Evolutionary conservation across 2,888 invertebrate species (phyloP), one percentile per base, ranked within the genome.

Genomic region (Prenolepis imparis): DNA sequence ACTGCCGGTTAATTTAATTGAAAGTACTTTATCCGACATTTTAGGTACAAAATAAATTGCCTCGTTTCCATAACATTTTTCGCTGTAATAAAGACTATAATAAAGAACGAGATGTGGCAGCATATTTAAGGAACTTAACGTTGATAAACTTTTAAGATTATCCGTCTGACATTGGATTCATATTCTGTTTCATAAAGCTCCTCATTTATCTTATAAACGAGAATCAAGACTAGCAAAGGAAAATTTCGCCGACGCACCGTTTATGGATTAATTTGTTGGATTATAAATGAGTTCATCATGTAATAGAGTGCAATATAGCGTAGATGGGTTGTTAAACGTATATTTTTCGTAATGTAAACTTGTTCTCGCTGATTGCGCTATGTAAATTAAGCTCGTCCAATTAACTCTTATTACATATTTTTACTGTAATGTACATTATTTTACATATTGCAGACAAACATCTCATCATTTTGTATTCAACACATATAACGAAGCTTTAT

Each of bases 131-230:
- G 48, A 72, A 44, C n/a, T 5, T 67, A 67, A 39, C 48, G 48
- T 41, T 41, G 48, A 48, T 36, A 32, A 70, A 57, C 9, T 21
- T 21, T 57, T 28, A 44, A 59, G 28, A 57, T 44, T 21, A 52
- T 48, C 36, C 12, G 36, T 32, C 44, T 70, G 59, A 70, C 59
- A 78, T 78, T 78, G 78, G 15, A 52, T 32, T n/a, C 21, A 55
- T 21, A 55, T 78, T 78, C 36, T 44, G n/a, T 70, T 78, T 59
- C 12, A 28, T 24, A 15, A 78, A 57, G 32, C 15, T 70, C 6
- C 59, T 80, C 78, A 72, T 80, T 59, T 41, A 61, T 80, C 59
- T 61, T 12, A 36, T 36, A 72, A 80, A 80, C 36, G 59, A 72
- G 78, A 39, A 80, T 72, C 72, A 80, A 80, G 59, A 48, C 24